Evolutionary conservation across 2,888 invertebrate genomes (phyloP).

Genomic region (Suillia variegata): DNA sequence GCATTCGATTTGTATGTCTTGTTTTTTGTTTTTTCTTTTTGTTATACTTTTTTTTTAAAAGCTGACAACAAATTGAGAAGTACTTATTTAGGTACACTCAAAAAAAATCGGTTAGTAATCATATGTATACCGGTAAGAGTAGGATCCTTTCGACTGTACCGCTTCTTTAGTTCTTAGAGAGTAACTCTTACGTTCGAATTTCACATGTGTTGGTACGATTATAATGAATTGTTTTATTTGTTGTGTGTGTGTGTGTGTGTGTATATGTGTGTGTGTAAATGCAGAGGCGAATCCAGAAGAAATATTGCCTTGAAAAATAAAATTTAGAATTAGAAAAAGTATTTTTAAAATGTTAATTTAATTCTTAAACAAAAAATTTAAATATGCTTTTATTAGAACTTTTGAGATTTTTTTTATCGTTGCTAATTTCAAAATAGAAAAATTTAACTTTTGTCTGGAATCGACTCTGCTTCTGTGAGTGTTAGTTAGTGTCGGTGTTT

Average conservation of each 20-base stretch:
- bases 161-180: constrained; percentile 6
- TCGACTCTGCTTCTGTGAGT: neutral
- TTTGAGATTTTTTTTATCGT: too few relatives aligned
- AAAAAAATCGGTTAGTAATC: constrained; percentile 30
- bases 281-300: too few relatives aligned
- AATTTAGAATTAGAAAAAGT: too few relatives aligned
- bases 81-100: constrained; percentile 46
- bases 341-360: too few relatives aligned
- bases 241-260: constrained; percentile 25
- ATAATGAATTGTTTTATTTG: constrained; percentile 18
- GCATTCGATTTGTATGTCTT: constrained; percentile 34
- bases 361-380: too few relatives aligned
- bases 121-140: too few relatives aligned
- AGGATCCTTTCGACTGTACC: too few relatives aligned
- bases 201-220: constrained; percentile 22
- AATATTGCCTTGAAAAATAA: too few relatives aligned
- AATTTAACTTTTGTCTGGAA: neutral
- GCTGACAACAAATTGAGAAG: constrained; percentile 49
- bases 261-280: too few relatives aligned
- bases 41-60: constrained; percentile 37
- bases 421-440: too few relatives aligned
- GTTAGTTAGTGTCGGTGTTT: constrained; percentile 5
- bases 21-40: constrained; percentile 19
- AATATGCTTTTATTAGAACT: too few relatives aligned
- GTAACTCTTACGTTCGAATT: constrained; percentile 36